phyloP scores from a whole-genome alignment of 2,888 invertebrate genomes.

The Ametastegia equiseti region DNA sequence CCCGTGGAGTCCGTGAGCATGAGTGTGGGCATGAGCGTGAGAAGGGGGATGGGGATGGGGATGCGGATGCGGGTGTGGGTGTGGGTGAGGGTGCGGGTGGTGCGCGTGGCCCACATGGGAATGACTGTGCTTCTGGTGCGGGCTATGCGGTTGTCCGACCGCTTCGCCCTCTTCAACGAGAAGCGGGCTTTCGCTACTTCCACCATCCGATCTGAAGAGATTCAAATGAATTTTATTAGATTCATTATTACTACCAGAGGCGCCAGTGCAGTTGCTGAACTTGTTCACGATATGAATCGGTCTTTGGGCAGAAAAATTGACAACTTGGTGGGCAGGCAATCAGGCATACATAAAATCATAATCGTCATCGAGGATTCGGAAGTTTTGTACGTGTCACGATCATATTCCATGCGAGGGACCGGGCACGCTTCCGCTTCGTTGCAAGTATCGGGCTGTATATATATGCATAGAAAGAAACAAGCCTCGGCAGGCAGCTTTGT shows the following conservation, averaged over 20 bases:
- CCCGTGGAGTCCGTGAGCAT: constrained; percentile 73
- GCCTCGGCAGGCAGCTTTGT: neutral
- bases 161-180: constrained; percentile 74
- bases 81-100: constrained; percentile 65
- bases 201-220: constrained; percentile 72
- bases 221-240: neutral
- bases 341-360: too few relatives aligned
- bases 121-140: constrained; percentile 71
- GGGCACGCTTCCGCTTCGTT: neutral
- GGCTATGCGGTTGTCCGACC: constrained; percentile 73
- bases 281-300: too few relatives aligned
- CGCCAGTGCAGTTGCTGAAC: neutral
- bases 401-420: too few relatives aligned
- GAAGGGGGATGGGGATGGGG: constrained; percentile 20
- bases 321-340: too few relatives aligned
- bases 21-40: constrained; percentile 16
- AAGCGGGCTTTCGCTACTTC: constrained; percentile 74
- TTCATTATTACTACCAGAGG: neutral
- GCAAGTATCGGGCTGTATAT: neutral
- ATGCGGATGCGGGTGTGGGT: constrained; percentile 54
- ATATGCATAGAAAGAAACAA: neutral
- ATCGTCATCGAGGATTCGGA: too few relatives aligned
- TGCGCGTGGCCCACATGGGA: constrained; percentile 67
- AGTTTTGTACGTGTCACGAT: too few relatives aligned
- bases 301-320: too few relatives aligned